Conservation (phyloP, 2,113 vertebrate genomes). For the Shinisaurus crocodilurus region DNA sequence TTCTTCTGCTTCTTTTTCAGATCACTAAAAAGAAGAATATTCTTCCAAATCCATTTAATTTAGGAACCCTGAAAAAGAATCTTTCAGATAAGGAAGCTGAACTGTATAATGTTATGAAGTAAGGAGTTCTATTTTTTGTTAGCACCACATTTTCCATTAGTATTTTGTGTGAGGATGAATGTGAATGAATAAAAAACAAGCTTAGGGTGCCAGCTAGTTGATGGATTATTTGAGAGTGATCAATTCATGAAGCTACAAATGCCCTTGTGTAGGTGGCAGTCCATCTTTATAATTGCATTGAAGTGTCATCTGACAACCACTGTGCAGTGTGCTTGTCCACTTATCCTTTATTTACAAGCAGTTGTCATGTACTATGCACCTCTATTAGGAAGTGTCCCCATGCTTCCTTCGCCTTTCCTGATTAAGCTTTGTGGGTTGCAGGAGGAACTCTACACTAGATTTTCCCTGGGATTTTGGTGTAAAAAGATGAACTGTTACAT, state of each 20-base stretch:
- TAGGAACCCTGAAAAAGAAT: slow-evolving; percentile 87
- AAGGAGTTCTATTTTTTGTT: slow-evolving; percentile 57
- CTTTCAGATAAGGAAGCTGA: slow-evolving; percentile 87
- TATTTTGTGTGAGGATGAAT: not conserved
- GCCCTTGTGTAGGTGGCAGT: not conserved
- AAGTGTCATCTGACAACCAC: not conserved
- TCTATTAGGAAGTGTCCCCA: not conserved
- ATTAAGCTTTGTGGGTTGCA: not conserved
- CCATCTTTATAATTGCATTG: not conserved
- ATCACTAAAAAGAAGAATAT: slow-evolving; percentile 82
- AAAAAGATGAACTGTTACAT: too few relatives aligned
- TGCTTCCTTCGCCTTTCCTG: not conserved
- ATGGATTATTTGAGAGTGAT: not conserved
- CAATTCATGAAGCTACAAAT: not conserved
- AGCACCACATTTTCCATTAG: not conserved
- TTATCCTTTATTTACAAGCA: not conserved
- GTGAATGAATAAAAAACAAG: not conserved
- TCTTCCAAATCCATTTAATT: slow-evolving; percentile 88
- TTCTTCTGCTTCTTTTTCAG: slow-evolving; percentile 71
- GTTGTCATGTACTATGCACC: too few relatives aligned
- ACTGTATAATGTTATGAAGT: slow-evolving; percentile 85
- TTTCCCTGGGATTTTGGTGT: not conserved
- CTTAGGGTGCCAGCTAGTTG: not conserved
- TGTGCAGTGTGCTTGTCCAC: not conserved
- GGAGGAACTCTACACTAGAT: not conserved